phyloP scores from a whole-genome alignment of 1,140 invertebrate genomes.

The Caenorhabditis tropicalis region DNA sequence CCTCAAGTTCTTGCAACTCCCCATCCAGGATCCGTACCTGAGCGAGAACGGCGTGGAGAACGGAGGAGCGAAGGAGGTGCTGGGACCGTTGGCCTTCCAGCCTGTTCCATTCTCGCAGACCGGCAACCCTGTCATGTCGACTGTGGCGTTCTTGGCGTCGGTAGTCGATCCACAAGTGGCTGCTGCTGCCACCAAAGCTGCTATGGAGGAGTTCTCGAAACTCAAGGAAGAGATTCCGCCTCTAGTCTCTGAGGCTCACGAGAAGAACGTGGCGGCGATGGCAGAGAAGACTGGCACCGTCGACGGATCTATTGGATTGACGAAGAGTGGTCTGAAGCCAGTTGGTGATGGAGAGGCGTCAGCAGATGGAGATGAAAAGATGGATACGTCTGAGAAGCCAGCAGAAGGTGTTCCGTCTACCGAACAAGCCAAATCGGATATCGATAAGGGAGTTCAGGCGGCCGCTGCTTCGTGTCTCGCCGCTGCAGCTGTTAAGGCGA shows the following conservation, averaged over 20 bases:
- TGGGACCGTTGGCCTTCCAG: constrained; percentile 91
- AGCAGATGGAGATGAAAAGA: background rate
- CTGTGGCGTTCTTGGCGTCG: constrained; percentile 96
- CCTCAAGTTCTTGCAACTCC: constrained; percentile 91
- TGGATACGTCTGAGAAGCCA: constrained; percentile 19
- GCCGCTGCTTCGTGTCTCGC: constrained; percentile 93
- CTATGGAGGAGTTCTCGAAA: constrained; percentile 80
- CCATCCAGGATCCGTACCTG: constrained; percentile 97
- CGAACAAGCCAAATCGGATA: constrained; percentile 69
- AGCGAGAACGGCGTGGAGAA: constrained; percentile 77
- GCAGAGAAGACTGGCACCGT: constrained; percentile 79
- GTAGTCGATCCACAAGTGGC: constrained; percentile 97
- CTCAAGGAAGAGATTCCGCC: constrained; percentile 88
- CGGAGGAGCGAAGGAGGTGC: background rate
- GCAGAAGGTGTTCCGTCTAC: constrained; percentile 60
- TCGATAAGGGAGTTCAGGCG: constrained; percentile 83
- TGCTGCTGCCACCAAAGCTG: constrained; percentile 92
- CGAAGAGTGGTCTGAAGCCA: constrained; percentile 75
- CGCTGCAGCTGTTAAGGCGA: constrained; percentile 96
- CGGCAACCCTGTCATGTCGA: constrained; percentile 99
- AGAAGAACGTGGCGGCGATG: constrained; percentile 87
- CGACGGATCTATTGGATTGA: constrained; percentile 78
- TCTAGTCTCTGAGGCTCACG: constrained; percentile 90
- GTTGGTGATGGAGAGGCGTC: background rate
- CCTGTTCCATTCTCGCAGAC: constrained; percentile 93